These are phyloP conservation scores for Epinephelus fuscoguttatus DNA, from an alignment of 2,113 vertebrate species.

Conservation along the genomic window DNA sequence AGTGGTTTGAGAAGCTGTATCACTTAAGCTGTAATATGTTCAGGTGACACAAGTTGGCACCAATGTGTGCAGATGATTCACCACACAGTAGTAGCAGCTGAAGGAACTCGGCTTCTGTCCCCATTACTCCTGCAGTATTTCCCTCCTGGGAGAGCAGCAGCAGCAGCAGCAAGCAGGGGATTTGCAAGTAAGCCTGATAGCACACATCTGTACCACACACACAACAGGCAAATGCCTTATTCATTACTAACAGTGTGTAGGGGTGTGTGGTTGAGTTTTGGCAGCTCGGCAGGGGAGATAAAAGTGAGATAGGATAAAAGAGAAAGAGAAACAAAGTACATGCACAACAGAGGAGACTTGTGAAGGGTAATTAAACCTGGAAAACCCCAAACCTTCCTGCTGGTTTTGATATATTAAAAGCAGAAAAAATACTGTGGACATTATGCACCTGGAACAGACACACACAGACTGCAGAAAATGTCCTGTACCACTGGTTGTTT, in stretches of 20 bases:
- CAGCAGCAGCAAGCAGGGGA: slow-evolving; percentile 25
- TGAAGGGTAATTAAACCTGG: slow-evolving; percentile 52
- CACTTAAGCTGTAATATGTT: background rate
- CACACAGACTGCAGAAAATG: slow-evolving; percentile 26
- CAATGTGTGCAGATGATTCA: background rate
- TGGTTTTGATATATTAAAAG: slow-evolving; percentile 2
- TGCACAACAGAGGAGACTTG: slow-evolving; percentile 19
- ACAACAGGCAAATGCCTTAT: slow-evolving; percentile 51
- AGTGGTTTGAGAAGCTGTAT: background rate
- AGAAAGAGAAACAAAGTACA: slow-evolving; percentile 62
- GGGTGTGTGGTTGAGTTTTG: slow-evolving; percentile 31
- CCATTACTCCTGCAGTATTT: slow-evolving; percentile 2
- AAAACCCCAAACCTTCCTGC: slow-evolving; percentile 46
- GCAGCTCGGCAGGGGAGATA: slow-evolving; percentile 55
- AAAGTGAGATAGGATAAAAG: slow-evolving; percentile 59
- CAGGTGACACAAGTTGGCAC: background rate
- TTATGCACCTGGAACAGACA: slow-evolving; percentile 17
- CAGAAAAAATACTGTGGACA: background rate
- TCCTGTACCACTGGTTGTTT: slow-evolving; percentile 40
- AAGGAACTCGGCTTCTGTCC: slow-evolving; percentile 20
- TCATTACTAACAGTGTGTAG: slow-evolving; percentile 54
- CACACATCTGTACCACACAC: slow-evolving; percentile 44
- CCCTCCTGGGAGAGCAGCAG: slow-evolving; percentile 1
- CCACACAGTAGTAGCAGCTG: background rate
- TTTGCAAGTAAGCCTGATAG: slow-evolving; percentile 22